Evolutionary conservation across 2,797 vertebrate species (phyloP).

Genomic region (Pantherophis vulpinus): DNA sequence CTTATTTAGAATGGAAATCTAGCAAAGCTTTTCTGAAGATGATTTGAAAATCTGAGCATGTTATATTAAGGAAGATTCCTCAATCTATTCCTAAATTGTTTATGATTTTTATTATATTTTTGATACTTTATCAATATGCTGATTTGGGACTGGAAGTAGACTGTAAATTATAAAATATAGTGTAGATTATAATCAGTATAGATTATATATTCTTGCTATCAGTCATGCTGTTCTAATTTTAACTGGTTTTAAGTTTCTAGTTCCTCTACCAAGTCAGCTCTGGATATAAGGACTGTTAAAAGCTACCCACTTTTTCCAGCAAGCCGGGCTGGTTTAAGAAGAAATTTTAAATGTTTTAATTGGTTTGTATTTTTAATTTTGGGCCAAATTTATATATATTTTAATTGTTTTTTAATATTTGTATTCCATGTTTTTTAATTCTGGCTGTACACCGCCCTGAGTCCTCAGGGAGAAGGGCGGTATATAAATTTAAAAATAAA

Average conservation of each 20-base stretch:
- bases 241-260: neutral
- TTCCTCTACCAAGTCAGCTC: neutral
- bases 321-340: no score
- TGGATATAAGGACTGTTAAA: neutral
- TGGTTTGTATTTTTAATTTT: no score
- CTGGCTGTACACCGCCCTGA: no score
- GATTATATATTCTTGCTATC: neutral
- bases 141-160: neutral
- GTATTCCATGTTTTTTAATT: no score
- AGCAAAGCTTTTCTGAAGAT: neutral
- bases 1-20: neutral
- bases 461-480: no score
- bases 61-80: neutral
- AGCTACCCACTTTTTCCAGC: neutral
- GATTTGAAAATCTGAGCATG: neutral
- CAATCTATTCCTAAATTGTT: neutral
- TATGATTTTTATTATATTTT: neutral
- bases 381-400: no score
- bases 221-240: neutral
- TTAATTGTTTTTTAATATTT: no score
- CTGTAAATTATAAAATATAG: neutral
- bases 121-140: neutral
- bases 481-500: no score
- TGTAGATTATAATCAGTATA: neutral
- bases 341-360: no score